phyloP scores from a whole-genome alignment of 2,888 invertebrate genomes.

The Dynastes grantii region DNA sequence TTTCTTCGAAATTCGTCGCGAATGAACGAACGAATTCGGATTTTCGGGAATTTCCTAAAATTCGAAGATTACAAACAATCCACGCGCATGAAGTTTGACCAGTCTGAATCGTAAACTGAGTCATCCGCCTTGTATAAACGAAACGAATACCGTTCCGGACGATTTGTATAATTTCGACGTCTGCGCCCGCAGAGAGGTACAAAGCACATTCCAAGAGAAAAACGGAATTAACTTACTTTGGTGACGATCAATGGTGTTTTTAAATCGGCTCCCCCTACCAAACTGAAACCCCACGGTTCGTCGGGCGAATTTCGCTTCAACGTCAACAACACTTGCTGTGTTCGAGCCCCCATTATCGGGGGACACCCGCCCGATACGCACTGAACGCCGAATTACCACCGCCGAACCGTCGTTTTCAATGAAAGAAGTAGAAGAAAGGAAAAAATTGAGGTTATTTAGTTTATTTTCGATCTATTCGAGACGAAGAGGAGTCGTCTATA shows the following conservation, averaged over 20 bases:
- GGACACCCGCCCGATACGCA: constrained; percentile 30
- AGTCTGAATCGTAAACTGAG: constrained; percentile 17
- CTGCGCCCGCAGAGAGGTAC: background rate
- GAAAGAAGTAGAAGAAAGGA: background rate
- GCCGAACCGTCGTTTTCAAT: background rate
- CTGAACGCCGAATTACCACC: constrained; percentile 1
- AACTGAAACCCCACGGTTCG: constrained; percentile 89
- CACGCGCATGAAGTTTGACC: constrained; percentile 5
- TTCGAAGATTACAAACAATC: background rate
- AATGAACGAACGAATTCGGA: background rate
- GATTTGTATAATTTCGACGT: background rate
- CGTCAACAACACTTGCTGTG: constrained; percentile 84
- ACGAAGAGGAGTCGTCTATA: background rate
- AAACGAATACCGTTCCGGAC: background rate
- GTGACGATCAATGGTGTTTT: constrained; percentile 91
- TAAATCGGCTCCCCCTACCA: constrained; percentile 90
- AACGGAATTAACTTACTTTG: constrained; percentile 77
- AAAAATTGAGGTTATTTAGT: constrained; percentile 45
- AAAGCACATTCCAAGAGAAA: constrained; percentile 3
- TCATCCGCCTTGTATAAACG: constrained; percentile 11
- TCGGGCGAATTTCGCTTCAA: constrained; percentile 81
- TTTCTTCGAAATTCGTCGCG: background rate
- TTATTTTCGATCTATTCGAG: constrained; percentile 24
- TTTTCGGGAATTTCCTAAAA: background rate
- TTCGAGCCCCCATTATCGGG: constrained; percentile 75